Conservation (phyloP, 2,797 vertebrate genomes). For the Semaprochilodus insignis region DNA sequence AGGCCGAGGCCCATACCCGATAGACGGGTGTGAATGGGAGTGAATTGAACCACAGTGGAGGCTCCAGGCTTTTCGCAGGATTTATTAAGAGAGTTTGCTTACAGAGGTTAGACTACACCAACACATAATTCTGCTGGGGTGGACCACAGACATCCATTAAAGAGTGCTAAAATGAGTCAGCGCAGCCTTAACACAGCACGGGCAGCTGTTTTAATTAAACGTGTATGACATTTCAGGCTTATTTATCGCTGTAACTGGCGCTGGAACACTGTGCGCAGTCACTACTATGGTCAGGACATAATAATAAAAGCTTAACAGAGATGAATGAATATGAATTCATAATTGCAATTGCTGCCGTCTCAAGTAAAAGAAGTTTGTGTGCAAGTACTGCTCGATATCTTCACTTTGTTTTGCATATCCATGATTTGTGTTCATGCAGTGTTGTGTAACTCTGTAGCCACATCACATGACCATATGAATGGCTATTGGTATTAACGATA, state of each 20-base stretch:
- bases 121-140: constrained; percentile 56
- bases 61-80: constrained; percentile 1
- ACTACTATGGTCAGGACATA: not conserved
- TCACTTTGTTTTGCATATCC: too few species aligned
- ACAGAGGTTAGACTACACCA: constrained; percentile 56
- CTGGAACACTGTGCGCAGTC: not conserved
- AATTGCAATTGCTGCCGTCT: too few species aligned
- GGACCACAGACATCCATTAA: constrained; percentile 71
- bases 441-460: too few species aligned
- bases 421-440: too few species aligned
- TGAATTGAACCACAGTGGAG: constrained; percentile 7
- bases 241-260: constrained; percentile 29
- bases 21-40: constrained; percentile 21
- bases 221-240: constrained; percentile 58
- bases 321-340: not conserved
- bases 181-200: constrained; percentile 63
- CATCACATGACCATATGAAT: too few species aligned
- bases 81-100: constrained; percentile 43
- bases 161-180: constrained; percentile 51
- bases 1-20: constrained; percentile 17
- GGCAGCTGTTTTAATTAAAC: constrained; percentile 72
- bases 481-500: too few species aligned
- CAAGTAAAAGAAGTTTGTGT: too few species aligned
- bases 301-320: not conserved
- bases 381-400: too few species aligned